Evolutionary conservation across 2,888 invertebrate genomes (phyloP).

Genomic region (Tipula vernalis): DNA sequence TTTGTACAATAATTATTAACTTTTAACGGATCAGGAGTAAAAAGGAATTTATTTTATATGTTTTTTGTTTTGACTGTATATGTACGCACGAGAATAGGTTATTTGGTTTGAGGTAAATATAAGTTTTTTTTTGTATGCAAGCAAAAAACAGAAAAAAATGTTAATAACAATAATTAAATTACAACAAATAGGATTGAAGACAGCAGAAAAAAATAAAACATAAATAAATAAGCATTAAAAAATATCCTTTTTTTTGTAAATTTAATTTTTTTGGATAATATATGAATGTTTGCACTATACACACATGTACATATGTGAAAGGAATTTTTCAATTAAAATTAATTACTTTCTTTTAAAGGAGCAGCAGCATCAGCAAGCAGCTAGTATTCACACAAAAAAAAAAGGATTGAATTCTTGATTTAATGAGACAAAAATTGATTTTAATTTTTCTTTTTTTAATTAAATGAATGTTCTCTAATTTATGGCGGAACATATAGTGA

Average conservation of each 20-base stretch:
- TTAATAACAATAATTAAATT: not conserved
- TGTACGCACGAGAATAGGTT: not conserved
- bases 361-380: not conserved
- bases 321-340: conserved; percentile 4
- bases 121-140: not conserved
- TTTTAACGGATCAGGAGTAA: conserved; percentile 4
- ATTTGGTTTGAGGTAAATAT: not conserved
- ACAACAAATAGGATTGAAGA: conserved; percentile 4
- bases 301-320: not conserved
- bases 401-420: not conserved
- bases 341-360: not conserved
- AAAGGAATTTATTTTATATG: not conserved
- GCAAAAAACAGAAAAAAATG: not conserved
- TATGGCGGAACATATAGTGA: not conserved
- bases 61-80: not conserved
- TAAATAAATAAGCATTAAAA: not conserved
- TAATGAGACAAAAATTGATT: conserved; percentile 4
- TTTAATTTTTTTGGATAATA: not conserved
- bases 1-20: not conserved
- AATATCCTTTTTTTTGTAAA: conserved; percentile 4
- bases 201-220: not conserved
- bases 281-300: not conserved
- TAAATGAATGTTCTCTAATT: not conserved
- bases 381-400: not conserved
- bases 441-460: not conserved